These are phyloP conservation scores for Stenurella melanura DNA, from an alignment of 2,888 invertebrate species.

Conservation along the genomic window DNA sequence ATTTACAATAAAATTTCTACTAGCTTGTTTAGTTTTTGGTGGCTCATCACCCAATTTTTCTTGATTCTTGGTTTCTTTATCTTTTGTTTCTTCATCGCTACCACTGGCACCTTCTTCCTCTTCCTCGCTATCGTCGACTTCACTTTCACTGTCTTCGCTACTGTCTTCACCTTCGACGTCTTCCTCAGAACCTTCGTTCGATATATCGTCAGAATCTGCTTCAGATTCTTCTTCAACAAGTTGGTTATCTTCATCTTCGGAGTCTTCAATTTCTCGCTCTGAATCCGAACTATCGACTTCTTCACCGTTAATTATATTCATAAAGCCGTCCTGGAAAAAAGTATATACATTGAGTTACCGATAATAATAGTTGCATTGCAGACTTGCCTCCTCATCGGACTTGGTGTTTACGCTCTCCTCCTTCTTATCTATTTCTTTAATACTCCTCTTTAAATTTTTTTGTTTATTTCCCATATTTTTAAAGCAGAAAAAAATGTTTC, in stretches of 20 bases:
- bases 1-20: constrained; percentile 39
- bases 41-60: constrained; percentile 39
- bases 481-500: neutral
- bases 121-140: constrained; percentile 61
- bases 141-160: constrained; percentile 73
- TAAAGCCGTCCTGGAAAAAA: constrained; percentile 50
- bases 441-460: constrained; percentile 49
- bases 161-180: constrained; percentile 74
- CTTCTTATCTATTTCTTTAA: constrained; percentile 19
- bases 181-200: constrained; percentile 68
- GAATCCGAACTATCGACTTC: constrained; percentile 73
- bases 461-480: constrained; percentile 57
- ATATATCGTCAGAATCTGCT: constrained; percentile 66
- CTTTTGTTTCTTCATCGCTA: constrained; percentile 67
- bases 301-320: constrained; percentile 61
- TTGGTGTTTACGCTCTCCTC: constrained; percentile 7
- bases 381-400: constrained; percentile 52
- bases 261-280: constrained; percentile 62
- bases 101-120: constrained; percentile 63
- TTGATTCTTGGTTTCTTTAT: constrained; percentile 49
- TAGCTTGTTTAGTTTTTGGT: constrained; percentile 49
- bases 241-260: constrained; percentile 68
- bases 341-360: neutral
- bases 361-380: neutral
- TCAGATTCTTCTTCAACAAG: constrained; percentile 63